Evolutionary conservation across 1,140 invertebrate genomes (phyloP), one percentile per base, ranked within the genome.

Genomic region (Neelides sp.): DNA sequence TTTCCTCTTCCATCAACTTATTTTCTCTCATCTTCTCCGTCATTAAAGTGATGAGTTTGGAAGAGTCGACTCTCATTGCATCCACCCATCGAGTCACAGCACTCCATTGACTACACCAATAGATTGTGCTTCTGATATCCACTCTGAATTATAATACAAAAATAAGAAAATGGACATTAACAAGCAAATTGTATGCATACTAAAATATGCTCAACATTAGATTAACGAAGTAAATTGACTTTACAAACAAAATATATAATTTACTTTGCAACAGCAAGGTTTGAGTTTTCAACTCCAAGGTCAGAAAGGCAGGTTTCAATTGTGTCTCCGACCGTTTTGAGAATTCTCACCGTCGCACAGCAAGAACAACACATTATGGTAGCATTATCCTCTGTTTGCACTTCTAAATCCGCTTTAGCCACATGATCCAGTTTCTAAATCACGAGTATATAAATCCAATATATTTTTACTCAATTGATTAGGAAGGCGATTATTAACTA

Each of bases 201-300:
- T n/a, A n/a, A n/a, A n/a, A n/a, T n/a, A n/a, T n/a, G n/a, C n/a
- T n/a, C n/a, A n/a, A n/a, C n/a, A n/a, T n/a, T n/a, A n/a, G n/a
- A n/a, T n/a, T n/a, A n/a, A n/a, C n/a, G n/a, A n/a, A n/a, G n/a
- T n/a, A n/a, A n/a, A n/a, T n/a, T n/a, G n/a, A n/a, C n/a, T n/a
- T n/a, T n/a, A n/a, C n/a, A n/a, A 15, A 15, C 20, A 39, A 7
- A 39, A 39, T 39, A 39, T 7, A 7, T 39, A 19, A 15, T 19
- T 13, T 32, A 46, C 44, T 46, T 46, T 28, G 44, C 34, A n/a
- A 32, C 34, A 5, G 44, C 27, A n/a, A 46, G 19, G 13, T 32
- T 28, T 12, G 44, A 46, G 4, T 46, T 22, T 19, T 46, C 26
- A 20, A n/a, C n/a, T 23, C 4, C 13, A 22, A 28, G 34, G 27